These are phyloP conservation scores for Pelusios castaneus DNA, from an alignment of 2,113 vertebrate genomes.

Conservation along the genomic window DNA sequence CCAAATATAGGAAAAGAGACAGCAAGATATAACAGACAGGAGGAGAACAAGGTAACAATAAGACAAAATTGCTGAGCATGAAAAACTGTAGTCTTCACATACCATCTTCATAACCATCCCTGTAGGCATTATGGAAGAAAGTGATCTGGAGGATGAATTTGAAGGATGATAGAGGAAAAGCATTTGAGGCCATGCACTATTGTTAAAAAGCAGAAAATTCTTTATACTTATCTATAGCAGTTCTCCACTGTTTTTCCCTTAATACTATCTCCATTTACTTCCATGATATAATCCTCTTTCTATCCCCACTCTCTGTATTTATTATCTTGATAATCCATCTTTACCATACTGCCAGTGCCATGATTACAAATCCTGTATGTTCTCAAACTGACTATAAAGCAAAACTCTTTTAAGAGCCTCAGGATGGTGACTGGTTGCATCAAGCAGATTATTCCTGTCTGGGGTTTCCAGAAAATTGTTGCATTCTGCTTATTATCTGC, in stretches of 20 bases:
- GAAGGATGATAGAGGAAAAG: neutral
- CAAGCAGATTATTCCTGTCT: constrained; percentile 75
- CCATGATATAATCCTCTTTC: constrained; percentile 46
- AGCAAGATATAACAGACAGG: neutral
- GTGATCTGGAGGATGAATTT: neutral
- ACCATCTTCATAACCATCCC: neutral
- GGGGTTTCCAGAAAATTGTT: constrained; percentile 73
- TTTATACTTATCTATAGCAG: constrained; percentile 15
- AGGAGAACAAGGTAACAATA: neutral
- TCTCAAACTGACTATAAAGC: constrained; percentile 68
- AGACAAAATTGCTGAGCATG: neutral
- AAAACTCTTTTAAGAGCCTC: constrained; percentile 73
- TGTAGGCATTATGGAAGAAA: neutral
- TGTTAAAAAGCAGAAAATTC: neutral
- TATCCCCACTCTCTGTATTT: constrained; percentile 60
- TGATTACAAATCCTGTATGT: constrained; percentile 69
- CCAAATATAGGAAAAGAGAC: neutral
- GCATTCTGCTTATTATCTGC: constrained; percentile 79
- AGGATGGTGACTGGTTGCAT: constrained; percentile 64
- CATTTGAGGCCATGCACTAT: neutral
- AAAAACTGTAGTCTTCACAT: neutral
- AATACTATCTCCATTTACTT: constrained; percentile 54
- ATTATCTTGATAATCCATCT: constrained; percentile 71
- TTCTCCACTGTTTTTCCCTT: constrained; percentile 26
- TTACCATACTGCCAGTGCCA: constrained; percentile 19